Evolutionary conservation across 2,797 vertebrate species (phyloP).

Genomic region (Falco berigora): DNA sequence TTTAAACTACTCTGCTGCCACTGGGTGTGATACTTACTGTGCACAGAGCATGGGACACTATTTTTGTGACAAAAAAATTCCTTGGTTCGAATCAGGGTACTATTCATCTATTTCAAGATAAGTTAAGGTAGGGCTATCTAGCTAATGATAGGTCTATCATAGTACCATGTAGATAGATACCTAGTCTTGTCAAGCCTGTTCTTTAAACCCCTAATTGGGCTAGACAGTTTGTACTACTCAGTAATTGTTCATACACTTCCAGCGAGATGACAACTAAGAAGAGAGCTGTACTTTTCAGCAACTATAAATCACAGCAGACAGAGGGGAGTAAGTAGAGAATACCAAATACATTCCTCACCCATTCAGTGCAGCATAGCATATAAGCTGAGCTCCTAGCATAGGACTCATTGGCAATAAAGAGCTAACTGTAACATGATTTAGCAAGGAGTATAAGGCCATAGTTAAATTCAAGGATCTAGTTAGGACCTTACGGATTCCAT

Average conservation of each 20-base stretch:
- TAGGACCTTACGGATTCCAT: background rate
- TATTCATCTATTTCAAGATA: conserved; percentile 44
- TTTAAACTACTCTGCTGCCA: background rate
- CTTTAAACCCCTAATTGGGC: conserved; percentile 38
- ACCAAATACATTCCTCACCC: background rate
- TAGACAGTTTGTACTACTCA: conserved; percentile 44
- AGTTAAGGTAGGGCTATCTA: conserved; percentile 39
- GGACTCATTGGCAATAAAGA: background rate
- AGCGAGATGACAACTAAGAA: conserved; percentile 30
- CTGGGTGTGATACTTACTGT: background rate
- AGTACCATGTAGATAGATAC: conserved; percentile 8
- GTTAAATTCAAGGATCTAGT: background rate
- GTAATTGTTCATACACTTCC: conserved; percentile 35
- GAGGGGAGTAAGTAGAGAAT: background rate
- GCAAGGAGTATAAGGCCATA: background rate
- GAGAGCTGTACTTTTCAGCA: conserved; percentile 37
- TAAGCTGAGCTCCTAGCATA: background rate
- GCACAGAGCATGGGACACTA: background rate
- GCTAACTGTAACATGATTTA: background rate
- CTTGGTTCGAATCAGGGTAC: background rate
- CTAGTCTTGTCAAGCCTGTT: conserved; percentile 54
- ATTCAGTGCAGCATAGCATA: background rate
- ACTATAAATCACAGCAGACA: background rate
- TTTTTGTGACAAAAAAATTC: conserved; percentile 9
- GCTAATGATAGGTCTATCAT: conserved; percentile 43